Conservation (phyloP, 1,140 invertebrate genomes). For the Cherax destructor region DNA sequence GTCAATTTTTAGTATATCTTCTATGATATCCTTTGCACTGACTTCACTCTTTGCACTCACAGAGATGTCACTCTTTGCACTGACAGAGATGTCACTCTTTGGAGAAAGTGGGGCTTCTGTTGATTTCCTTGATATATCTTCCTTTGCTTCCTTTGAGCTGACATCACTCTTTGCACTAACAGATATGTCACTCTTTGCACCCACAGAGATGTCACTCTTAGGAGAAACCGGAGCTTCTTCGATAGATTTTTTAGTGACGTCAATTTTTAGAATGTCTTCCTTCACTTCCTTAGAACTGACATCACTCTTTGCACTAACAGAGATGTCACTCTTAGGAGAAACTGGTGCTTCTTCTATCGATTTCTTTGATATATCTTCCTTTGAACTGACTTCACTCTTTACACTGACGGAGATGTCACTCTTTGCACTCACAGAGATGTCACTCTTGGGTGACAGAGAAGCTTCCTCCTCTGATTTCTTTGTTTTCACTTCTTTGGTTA, state of each 20-base stretch:
- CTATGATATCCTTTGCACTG: conserved; percentile 26
- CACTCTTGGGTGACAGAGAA: conserved; percentile 13
- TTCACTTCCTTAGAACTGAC: background rate
- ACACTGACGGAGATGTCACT: conserved; percentile 27
- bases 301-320: conserved; percentile 25
- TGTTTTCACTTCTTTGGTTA: conserved; percentile 72
- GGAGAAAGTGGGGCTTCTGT: conserved; percentile 19
- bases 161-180: conserved; percentile 73
- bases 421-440: conserved; percentile 18
- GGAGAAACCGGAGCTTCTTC: conserved; percentile 51
- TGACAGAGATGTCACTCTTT: conserved; percentile 15
- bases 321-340: conserved; percentile 43
- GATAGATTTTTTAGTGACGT: conserved; percentile 34
- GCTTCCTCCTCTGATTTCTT: conserved; percentile 16
- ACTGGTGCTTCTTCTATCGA: conserved; percentile 20
- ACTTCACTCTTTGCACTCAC: conserved; percentile 65
- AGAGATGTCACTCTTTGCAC: conserved; percentile 38
- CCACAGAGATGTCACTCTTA: conserved; percentile 61
- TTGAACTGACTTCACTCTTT: conserved; percentile 46
- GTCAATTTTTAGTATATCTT: conserved; percentile 73
- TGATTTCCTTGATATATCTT: conserved; percentile 71
- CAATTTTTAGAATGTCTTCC: conserved; percentile 1
- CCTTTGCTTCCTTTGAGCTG: conserved; percentile 74
- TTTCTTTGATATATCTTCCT: background rate
- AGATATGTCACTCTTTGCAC: conserved; percentile 16